Evolutionary conservation across 2,113 vertebrate genomes (phyloP), one percentile per base, ranked within the genome.

Genomic region (Brevimyrus niger): DNA sequence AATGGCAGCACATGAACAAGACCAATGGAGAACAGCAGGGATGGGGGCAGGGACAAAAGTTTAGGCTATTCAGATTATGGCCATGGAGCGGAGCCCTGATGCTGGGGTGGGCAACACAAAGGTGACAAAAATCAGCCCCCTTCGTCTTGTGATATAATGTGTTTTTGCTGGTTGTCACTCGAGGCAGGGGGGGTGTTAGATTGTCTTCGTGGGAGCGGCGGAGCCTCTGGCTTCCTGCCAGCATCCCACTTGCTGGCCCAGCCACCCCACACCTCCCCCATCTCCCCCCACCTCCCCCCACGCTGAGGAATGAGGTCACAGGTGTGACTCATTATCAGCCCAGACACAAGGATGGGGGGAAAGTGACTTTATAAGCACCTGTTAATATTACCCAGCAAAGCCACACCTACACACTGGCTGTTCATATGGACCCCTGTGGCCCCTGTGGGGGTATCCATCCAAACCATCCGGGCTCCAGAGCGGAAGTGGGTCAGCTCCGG

Each of bases 401-500:
- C 61, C 13, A 17, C 61, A 55, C 88, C 38, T 87, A 83, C 13
- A 69, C 9, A 69, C 61, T 69, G 89, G 55, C 6, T 0, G 6
- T 58, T 58, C 7, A 23, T 8, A 89, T 91, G 88, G 90, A 90
- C 90, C 91, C 86, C 31, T 17, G 35, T 1, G 4, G 31, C 31
- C 31, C 27, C 27, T 73, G 61, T 31, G 61, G n/a, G n/a, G 61
- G n/a, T 31, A 11, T 69, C 61, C 61, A 31, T 31, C 61, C 42
- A 11, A 35, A 80, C 73, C 73, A 80, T 89, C 47, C 46, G 55
- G 87, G 21, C 87, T 1, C 55, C 9, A 44, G 88, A 73, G 42
- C 89, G 73, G 88, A 91, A 90, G 69, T 91, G 91, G 91, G 90
- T 92, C 91, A 89, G n/a, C 46, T 69, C 47, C 89, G 53, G 82